Base-by-base conservation (phyloP, 2,888 invertebrate genomes). In the Helicoverpa assulta region DNA sequence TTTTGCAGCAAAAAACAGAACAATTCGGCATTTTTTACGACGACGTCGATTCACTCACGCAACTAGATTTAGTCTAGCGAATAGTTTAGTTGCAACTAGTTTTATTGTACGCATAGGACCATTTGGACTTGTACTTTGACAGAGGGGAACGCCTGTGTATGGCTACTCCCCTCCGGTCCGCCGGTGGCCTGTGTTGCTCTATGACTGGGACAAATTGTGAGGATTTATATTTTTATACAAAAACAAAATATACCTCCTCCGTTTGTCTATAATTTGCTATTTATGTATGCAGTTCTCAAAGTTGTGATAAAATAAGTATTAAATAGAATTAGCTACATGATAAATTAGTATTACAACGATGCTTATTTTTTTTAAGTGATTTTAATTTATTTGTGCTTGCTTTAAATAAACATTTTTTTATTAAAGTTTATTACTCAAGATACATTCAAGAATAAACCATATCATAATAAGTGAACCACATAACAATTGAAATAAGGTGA, bases 171-270 rank as follows among this genome's bases (percentile, higher is more conserved):
- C n/a, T n/a, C n/a, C n/a, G n/a, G n/a, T n/a, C n/a, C n/a, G n/a
- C n/a, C n/a, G n/a, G n/a, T n/a, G n/a, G n/a, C n/a, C n/a, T n/a
- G n/a, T n/a, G n/a, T n/a, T n/a, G n/a, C n/a, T n/a, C n/a, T n/a
- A n/a, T n/a, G n/a, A 80, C 60, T 61, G 37, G 58, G 92, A 94
- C 94, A 89, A 92, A 93, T 90, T 90, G 95, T 73, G 95, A 96
- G 95, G 95, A 96, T 92, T 92, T 88, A 88, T 94, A 96, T 95
- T 96, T 95, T 93, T 81, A 19, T 56, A 16, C 61, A 50, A 70
- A 40, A 40, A 79, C 73, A 93, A 95, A 96, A 96, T 95, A 91
- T 90, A 77, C 88, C 92, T 94, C 93, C 96, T 96, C 91, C 96
- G 69, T 93, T 93, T 93, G 95, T 92, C 93, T 83, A 21, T 43